These are phyloP conservation scores for Colius striatus DNA, from an alignment of 2,113 vertebrate species.

Conservation along the genomic window DNA sequence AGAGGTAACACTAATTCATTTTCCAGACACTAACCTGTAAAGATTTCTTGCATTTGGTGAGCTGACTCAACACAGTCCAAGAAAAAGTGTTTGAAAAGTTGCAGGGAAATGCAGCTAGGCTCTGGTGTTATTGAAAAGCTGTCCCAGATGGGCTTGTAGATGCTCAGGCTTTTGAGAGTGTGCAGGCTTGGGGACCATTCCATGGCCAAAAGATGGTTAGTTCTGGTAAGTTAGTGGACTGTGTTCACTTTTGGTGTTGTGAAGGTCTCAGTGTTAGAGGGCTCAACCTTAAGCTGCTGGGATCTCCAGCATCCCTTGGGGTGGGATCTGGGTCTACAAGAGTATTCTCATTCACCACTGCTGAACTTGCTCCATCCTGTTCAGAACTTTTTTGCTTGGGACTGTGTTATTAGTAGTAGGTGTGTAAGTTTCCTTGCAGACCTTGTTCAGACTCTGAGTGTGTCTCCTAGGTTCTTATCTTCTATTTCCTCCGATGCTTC, in stretches of 20 bases:
- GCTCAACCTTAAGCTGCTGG: neutral
- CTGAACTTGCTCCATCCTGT: neutral
- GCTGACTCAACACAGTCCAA: neutral
- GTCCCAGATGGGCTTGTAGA: neutral
- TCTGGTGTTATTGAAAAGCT: neutral
- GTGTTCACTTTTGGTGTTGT: neutral
- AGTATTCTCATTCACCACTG: neutral
- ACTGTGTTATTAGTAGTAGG: neutral
- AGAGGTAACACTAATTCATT: neutral
- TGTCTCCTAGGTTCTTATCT: conserved; percentile 91
- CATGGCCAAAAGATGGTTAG: no score
- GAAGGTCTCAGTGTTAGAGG: neutral
- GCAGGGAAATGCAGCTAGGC: neutral
- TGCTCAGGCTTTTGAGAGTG: neutral
- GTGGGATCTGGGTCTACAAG: neutral
- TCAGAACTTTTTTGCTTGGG: neutral
- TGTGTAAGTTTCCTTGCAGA: neutral
- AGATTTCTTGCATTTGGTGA: neutral
- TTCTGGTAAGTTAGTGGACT: neutral
- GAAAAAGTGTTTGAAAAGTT: neutral
- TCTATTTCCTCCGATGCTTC: conserved; percentile 96
- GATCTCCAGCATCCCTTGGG: neutral
- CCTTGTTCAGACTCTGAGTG: neutral
- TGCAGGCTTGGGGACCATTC: neutral
- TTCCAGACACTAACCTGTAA: neutral